Percentiles rank a stretch among this genome's conserved stretches.
phyloP scores from a whole-genome alignment of 2,888 invertebrate genomes.

The Megastigmus dorsalis region DNA sequence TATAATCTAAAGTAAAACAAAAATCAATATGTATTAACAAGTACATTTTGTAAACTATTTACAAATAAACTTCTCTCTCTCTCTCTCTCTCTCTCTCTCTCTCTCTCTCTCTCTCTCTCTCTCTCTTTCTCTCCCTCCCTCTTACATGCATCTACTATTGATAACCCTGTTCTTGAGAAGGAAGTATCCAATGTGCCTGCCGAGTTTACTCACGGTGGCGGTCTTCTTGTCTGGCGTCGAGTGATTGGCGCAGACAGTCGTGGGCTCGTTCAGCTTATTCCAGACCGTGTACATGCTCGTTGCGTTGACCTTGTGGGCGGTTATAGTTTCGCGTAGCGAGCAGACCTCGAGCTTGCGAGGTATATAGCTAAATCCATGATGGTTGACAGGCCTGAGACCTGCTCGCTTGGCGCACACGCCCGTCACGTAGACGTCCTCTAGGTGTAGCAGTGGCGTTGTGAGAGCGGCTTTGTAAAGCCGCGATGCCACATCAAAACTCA shows the following conservation, averaged over 20 bases:
- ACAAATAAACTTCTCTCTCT: too few species aligned
- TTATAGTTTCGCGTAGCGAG: constrained; percentile 76
- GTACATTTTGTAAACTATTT: too few species aligned
- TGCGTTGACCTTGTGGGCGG: constrained; percentile 77
- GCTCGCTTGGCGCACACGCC: constrained; percentile 82
- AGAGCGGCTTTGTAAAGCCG: constrained; percentile 82
- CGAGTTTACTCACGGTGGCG: constrained; percentile 28
- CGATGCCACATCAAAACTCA: constrained; percentile 81
- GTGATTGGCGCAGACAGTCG: background rate
- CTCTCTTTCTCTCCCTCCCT: background rate
- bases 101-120: background rate
- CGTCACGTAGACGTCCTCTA: constrained; percentile 88
- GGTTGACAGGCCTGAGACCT: constrained; percentile 78
- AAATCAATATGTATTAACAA: too few species aligned
- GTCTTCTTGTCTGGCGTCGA: background rate
- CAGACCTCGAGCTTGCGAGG: constrained; percentile 76
- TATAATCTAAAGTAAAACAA: too few species aligned
- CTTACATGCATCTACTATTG: constrained; percentile 32
- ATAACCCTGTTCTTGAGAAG: constrained; percentile 60
- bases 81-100: too few species aligned
- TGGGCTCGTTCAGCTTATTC: constrained; percentile 64
- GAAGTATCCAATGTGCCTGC: constrained; percentile 62
- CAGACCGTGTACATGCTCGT: constrained; percentile 74
- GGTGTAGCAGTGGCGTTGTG: constrained; percentile 82
- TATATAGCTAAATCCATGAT: constrained; percentile 80